A percentile compares a stretch with the other conserved stretches of the same genome.
Conservation (phyloP, 2,113 vertebrate genomes). For the Nothobranchius furzeri region DNA sequence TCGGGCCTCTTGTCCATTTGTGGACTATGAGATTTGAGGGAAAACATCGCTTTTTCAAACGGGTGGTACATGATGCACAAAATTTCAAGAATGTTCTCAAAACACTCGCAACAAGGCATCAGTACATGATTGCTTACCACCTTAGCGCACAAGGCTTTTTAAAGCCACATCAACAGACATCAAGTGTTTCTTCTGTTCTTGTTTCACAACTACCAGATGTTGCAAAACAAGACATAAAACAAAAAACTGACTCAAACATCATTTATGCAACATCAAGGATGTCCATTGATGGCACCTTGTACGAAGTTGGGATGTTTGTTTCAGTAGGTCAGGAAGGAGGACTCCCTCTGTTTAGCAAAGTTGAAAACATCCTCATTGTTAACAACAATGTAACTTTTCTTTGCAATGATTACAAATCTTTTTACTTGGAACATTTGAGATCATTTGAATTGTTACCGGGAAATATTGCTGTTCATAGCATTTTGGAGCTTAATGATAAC, state of each 20-base stretch:
- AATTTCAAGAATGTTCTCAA: neutral
- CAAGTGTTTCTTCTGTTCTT: slow-evolving; percentile 12
- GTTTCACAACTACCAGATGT: slow-evolving; percentile 11
- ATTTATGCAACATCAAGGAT: too few relatives aligned
- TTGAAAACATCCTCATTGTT: neutral
- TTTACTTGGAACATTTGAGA: too few relatives aligned
- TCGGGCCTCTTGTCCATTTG: neutral
- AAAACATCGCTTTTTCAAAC: neutral
- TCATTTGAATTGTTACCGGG: too few relatives aligned
- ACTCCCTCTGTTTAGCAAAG: neutral
- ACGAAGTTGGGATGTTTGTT: neutral
- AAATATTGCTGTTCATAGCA: too few relatives aligned
- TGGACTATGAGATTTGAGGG: neutral
- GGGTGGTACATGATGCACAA: neutral
- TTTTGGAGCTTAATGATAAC: too few relatives aligned
- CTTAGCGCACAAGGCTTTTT: slow-evolving; percentile 1
- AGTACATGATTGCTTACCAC: neutral
- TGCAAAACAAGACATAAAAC: slow-evolving; percentile 1
- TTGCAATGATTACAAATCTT: neutral
- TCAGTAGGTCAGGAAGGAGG: neutral
- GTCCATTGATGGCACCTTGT: too few relatives aligned
- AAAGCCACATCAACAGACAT: slow-evolving; percentile 26
- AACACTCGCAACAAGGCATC: neutral
- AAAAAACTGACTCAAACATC: slow-evolving; percentile 1
- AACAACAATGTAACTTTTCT: neutral